Evolutionary conservation across 2,888 invertebrate species (phyloP).

Genomic region (Lamellibrachia satsuma): DNA sequence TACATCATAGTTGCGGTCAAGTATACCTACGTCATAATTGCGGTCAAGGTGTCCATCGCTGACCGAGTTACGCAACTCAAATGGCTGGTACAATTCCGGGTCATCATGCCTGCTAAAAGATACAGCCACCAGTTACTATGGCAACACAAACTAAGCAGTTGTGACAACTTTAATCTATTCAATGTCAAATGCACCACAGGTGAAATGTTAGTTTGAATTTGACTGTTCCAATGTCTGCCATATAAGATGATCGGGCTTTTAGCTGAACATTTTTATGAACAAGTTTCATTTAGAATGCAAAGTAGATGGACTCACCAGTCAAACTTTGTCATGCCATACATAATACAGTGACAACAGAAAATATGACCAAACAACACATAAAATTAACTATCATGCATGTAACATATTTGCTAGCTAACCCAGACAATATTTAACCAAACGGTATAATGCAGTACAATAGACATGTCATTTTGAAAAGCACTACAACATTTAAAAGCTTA

Average conservation of each 20-base stretch:
- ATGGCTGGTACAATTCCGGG: slow-evolving; percentile 23
- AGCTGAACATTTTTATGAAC: background rate
- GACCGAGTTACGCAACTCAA: slow-evolving; percentile 27
- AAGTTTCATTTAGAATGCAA: background rate
- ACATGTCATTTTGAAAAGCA: background rate
- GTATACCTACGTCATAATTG: background rate
- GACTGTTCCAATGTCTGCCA: background rate
- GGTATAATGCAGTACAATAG: background rate
- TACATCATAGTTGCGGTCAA: background rate
- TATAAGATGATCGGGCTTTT: background rate
- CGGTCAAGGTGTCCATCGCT: slow-evolving; percentile 37
- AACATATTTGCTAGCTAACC: background rate
- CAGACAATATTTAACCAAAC: background rate
- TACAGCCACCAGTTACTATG: background rate
- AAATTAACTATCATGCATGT: slow-evolving; percentile 13
- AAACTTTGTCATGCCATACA: background rate
- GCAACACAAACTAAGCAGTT: too few species aligned
- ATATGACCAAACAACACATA: background rate
- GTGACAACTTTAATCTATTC: background rate
- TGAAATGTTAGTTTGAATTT: too few species aligned
- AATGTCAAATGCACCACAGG: background rate
- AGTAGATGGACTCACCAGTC: background rate
- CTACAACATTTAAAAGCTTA: background rate
- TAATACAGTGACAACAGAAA: background rate
- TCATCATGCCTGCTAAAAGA: slow-evolving; percentile 30